Evolutionary conservation across 2,797 vertebrate genomes (phyloP).

Genomic region (Paguma larvata): DNA sequence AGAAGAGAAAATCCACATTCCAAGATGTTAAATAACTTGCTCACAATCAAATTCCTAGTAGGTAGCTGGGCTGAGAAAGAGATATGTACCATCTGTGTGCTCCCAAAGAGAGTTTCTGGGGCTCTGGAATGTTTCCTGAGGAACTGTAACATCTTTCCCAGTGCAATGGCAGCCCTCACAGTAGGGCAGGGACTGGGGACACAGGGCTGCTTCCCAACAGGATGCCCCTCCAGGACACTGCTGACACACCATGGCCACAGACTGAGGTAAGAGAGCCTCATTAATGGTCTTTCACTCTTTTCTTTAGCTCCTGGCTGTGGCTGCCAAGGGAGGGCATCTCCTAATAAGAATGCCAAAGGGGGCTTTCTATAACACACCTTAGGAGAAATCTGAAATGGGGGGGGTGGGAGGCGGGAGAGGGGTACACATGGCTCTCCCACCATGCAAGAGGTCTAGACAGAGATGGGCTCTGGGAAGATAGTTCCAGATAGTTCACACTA

Average conservation of each 20-base stretch:
- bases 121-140: background rate
- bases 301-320: background rate
- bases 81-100: background rate
- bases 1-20: slow-evolving; percentile 27
- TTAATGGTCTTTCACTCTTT: background rate
- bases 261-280: background rate
- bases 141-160: background rate
- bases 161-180: background rate
- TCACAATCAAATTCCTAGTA: background rate
- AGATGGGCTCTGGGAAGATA: background rate
- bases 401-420: background rate
- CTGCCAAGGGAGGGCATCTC: background rate
- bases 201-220: background rate
- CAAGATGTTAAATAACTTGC: slow-evolving; percentile 16
- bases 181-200: background rate
- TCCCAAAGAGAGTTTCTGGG: background rate
- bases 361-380: background rate
- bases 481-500: background rate
- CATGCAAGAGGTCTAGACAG: background rate
- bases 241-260: background rate
- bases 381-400: background rate
- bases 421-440: background rate
- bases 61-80: background rate
- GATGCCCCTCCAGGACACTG: background rate
- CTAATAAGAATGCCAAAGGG: slow-evolving; percentile 23